Conservation (phyloP, 2,113 vertebrate genomes). For the Elephantulus edwardii region DNA sequence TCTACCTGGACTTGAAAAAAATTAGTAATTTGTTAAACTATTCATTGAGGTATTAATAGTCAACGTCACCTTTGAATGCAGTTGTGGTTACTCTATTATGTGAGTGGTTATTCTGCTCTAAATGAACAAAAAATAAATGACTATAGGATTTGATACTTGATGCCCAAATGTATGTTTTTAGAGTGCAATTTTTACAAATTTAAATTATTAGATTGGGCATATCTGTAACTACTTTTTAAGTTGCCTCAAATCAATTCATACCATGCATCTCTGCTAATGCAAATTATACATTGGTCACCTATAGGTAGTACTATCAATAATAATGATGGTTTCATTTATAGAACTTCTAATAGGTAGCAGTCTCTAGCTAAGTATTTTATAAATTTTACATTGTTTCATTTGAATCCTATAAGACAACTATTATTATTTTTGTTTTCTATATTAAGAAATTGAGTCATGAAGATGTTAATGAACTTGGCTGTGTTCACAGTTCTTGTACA, state of each 20-base stretch:
- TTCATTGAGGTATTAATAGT: constrained; percentile 8
- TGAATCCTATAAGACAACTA: background rate
- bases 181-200: background rate
- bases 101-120: constrained; percentile 1
- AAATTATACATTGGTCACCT: background rate
- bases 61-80: background rate
- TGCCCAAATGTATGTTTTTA: background rate
- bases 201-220: background rate
- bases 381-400: background rate
- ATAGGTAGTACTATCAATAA: background rate
- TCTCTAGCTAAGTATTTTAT: background rate
- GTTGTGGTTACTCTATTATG: background rate
- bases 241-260: background rate
- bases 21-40: constrained; percentile 11
- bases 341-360: background rate
- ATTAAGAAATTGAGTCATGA: background rate
- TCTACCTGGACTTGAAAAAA: background rate
- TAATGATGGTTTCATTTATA: background rate
- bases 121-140: constrained; percentile 27
- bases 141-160: background rate
- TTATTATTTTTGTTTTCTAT: background rate
- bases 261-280: background rate
- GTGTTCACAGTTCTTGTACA: background rate
- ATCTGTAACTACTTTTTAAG: background rate
- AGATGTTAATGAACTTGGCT: background rate